phyloP scores from a whole-genome alignment of 2,888 invertebrate genomes.

The Lycocerus yunnanus region DNA sequence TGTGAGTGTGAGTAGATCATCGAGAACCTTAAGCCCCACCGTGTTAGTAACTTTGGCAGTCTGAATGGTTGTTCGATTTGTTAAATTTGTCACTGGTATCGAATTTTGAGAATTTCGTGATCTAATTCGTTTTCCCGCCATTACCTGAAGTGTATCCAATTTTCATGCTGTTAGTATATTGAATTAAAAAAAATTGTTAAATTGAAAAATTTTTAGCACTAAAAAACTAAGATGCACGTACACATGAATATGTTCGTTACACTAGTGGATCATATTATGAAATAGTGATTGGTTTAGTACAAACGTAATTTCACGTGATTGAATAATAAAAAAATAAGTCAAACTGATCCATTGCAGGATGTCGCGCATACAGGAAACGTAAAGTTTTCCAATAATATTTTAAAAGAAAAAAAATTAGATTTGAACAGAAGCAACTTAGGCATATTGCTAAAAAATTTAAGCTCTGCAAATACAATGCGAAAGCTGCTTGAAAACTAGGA shows the following conservation, averaged over 20 bases:
- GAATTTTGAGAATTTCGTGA: conserved; percentile 31
- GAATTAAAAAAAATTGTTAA: conserved; percentile 8
- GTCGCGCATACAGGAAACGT: not conserved
- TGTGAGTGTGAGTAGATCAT: conserved; percentile 63
- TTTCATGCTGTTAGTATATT: conserved; percentile 31
- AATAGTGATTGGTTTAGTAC: not conserved
- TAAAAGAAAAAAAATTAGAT: not conserved
- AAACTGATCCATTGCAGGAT: not conserved
- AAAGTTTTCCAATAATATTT: not conserved
- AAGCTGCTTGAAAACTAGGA: not conserved
- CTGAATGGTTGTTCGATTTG: conserved; percentile 24
- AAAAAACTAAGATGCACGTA: not conserved
- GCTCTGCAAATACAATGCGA: not conserved
- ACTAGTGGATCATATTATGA: not conserved
- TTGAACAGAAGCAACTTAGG: not conserved
- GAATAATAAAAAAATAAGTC: not conserved
- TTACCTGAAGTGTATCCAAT: conserved; percentile 28
- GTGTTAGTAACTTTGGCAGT: conserved; percentile 25
- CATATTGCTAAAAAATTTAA: not conserved
- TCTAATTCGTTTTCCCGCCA: conserved; percentile 33
- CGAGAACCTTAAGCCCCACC: conserved; percentile 37
- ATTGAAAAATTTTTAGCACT: not conserved
- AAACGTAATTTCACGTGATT: not conserved
- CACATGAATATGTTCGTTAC: not conserved
- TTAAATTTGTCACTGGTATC: conserved; percentile 30